Base-by-base conservation (phyloP, 2,113 vertebrate species). In the Hassar affinis region DNA sequence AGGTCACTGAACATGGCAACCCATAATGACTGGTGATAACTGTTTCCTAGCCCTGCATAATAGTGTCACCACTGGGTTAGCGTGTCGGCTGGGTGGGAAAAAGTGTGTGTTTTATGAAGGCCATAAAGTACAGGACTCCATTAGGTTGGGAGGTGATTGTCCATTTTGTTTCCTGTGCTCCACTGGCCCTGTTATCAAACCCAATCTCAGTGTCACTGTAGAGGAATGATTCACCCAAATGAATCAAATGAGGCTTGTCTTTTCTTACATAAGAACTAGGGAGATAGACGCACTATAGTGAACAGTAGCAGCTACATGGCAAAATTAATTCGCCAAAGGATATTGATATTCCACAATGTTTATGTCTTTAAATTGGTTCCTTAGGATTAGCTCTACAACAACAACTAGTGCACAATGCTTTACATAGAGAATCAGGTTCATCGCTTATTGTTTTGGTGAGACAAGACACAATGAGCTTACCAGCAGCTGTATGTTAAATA, bases 41-140 rank as follows among this genome's bases (percentile, higher is more conserved):
- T 79, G 38, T 79, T 77, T 84, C 75, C 68, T 85, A 64, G 79
- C 87, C 72, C 85, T 86, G 78, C 75, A 77, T 87, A 87, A 87
- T 86, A 85, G 85, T 80, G 66, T 66, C 80, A 82, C 68, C 57
- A 81, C 75, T 86, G 64, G 78, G 86, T 27, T 38, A 61, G 45
- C 59, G 71, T 84, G 81, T 62, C 81, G 64, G 74, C 83, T 52
- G 47, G 68, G 84, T 72, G 79, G 79, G 81, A 85, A 85, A 79
- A 84, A 82, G 66, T 78, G 81, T 87, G 82, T 89, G 89, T 89
- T 93, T 91, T 92, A 92, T 91, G 89, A 88, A 85, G 86, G 89
- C 88, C 85, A 89, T 92, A 92, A 93, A 90, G 84, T 71, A 82
- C 1, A 85, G 62, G 68, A 88, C 82, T 86, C 85, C 81, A 87